Evolutionary conservation across 2,113 vertebrate genomes (phyloP), one percentile per base, ranked within the genome.

Genomic region (Halichoerus grypus): DNA sequence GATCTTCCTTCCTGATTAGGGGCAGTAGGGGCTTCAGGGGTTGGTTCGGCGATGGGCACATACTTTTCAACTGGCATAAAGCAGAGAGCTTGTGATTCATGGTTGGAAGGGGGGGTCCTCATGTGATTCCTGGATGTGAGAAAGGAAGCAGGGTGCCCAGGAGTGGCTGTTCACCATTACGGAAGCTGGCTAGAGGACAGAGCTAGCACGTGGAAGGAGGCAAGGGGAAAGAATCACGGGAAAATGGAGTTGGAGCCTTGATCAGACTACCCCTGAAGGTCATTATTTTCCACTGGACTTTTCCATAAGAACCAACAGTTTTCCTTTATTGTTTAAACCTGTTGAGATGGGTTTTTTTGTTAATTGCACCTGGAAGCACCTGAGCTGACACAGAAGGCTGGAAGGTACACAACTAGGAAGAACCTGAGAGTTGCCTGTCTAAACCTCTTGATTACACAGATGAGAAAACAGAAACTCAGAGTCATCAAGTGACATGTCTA

Each of bases 381-480:
- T 57, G n/a, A 72, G 33, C 63, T 77, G 26, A 53, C n/a, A 36
- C 1, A 67, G 28, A 83, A 89, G 19, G 46, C 59, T 53, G 28
- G 5, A 28, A 94, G 39, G 49, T 26, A 22, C 19, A 87, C 4
- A 93, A 33, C 24, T 22, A 79, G 42, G 82, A 84, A 80, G 53
- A 53, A 63, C 84, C 31, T 4, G 3, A 21, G 33, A 59, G 15
- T 19, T 85, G 21, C 28, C 49, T 42, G 4, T 18, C 31, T 77
- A 80, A 80, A 36, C 39, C 42, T 61, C 84, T 84, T 84, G 49
- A 85, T 63, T 63, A 94, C 15, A 63, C 5, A 93, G 51, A 69
- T 69, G 53, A 94, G 24, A 94, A 94, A 72, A 90, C 6, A 42
- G 24, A 97, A 79, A 55, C 22, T 33, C 5, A 49, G 21, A 94